Base-by-base conservation (phyloP, 2,888 invertebrate species). In the Chydorus sphaericus region DNA sequence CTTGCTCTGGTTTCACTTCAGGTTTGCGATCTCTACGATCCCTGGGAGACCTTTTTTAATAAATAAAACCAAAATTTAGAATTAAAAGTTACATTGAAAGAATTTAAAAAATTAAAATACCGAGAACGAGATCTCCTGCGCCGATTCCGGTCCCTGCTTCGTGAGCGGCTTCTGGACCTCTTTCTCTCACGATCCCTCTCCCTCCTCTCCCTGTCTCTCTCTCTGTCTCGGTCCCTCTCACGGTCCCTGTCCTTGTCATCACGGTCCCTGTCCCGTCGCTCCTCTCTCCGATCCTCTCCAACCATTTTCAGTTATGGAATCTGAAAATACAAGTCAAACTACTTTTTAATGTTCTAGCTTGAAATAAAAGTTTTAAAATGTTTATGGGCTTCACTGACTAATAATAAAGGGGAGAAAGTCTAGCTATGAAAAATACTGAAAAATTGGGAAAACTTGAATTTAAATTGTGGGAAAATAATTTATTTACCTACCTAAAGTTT, bases 251-350 rank as follows among this genome's bases (percentile, higher is more conserved):
- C 71, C 53, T 48, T 70, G 64, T 31, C 68, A 65, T 39, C 67
- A 60, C 53, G 44, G 23, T 30, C 49, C 33, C 48, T 33, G 3
- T 58, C 55, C 4, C 44, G 28, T 4, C 29, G 48, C 33, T 60
- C 56, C 48, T 63, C 54, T 37, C 63, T 64, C 7, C 64, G 59
- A 54, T 77, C 77, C 57, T 71, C 70, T 1, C 68, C 73, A 69
- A 70, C 70, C 14, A 31, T 55, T 23, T 48, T 37, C 18, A 2
- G 26, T 51, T 20, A 28, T 28, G 39, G 18, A 55, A 53, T 58
- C 60, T 49, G 49, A 57, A 59, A 36, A n/a, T n/a, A n/a, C n/a
- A n/a, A n/a, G n/a, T n/a, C n/a, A n/a, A n/a, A n/a, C n/a, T n/a
- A n/a, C n/a, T n/a, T n/a, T n/a, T n/a, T n/a, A n/a, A n/a, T n/a